Percentiles rank a stretch among this genome's conserved stretches.
These are phyloP conservation scores for Ceryle rudis DNA, from an alignment of 2,797 vertebrate genomes.

Conservation along the genomic window DNA sequence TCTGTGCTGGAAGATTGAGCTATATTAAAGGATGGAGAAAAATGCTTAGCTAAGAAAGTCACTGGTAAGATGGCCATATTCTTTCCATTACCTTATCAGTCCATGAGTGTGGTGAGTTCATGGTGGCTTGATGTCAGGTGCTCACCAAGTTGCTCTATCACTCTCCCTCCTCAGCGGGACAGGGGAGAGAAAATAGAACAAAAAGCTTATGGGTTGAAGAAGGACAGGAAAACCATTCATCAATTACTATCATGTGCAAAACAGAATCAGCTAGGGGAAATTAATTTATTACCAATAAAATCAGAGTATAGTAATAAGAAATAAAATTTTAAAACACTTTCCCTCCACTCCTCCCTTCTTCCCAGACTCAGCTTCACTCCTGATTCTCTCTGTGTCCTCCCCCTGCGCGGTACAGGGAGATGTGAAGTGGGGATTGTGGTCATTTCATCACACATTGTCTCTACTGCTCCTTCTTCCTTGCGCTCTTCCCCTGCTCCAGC, in stretches of 20 bases:
- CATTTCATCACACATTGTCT: not conserved
- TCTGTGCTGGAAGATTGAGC: not conserved
- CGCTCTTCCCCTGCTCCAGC: not conserved
- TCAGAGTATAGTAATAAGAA: not conserved
- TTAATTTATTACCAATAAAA: not conserved
- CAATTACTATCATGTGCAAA: not conserved
- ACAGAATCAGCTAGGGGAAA: not conserved
- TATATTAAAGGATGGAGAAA: not conserved
- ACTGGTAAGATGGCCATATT: not conserved
- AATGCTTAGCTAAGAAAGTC: not conserved
- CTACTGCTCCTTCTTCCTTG: not conserved
- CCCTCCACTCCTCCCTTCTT: not conserved
- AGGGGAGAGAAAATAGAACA: not conserved
- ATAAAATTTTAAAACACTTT: not conserved
- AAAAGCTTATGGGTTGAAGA: no score
- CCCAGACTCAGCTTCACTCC: not conserved
- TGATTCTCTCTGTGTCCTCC: not conserved
- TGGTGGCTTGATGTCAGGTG: not conserved
- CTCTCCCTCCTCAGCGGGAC: not conserved
- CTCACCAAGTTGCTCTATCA: not conserved
- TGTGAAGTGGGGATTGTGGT: not conserved
- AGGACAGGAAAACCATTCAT: not conserved
- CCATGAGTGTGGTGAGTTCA: not conserved
- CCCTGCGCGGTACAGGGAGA: fast-evolving
- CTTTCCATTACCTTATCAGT: not conserved